Conservation (phyloP, 2,113 vertebrate genomes). For the Cettia cetti region DNA sequence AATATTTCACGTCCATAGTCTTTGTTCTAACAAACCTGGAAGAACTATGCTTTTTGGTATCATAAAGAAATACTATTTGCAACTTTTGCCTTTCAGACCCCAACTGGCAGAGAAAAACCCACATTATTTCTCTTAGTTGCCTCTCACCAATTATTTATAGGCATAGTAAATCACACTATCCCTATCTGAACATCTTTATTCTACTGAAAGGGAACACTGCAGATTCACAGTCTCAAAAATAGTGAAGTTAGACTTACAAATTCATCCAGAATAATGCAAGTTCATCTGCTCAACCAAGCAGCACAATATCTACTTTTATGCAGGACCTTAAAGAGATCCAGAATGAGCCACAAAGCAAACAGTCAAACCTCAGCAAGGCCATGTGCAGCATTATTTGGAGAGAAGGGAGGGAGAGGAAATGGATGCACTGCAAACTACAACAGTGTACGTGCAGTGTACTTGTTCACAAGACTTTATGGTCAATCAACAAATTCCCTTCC, state of each 20-base stretch:
- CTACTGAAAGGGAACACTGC: background rate
- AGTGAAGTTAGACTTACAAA: background rate
- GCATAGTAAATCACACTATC: background rate
- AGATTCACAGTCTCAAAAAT: background rate
- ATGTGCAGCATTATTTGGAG: background rate
- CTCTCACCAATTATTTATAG: background rate
- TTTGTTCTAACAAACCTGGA: background rate
- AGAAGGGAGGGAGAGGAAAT: background rate
- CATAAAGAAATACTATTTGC: background rate
- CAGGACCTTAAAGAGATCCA: background rate
- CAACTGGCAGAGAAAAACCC: background rate
- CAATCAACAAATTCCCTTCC: background rate
- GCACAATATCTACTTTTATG: background rate
- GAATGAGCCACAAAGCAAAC: background rate
- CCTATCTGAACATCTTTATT: background rate
- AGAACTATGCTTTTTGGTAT: background rate
- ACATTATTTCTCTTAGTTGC: background rate
- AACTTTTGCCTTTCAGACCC: background rate
- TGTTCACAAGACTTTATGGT: background rate
- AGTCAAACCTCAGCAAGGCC: background rate
- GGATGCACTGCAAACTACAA: background rate
- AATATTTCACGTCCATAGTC: background rate
- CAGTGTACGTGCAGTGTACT: accelerated
- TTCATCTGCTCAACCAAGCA: background rate
- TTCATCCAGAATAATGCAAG: background rate